These are phyloP conservation scores for Willisornis vidua DNA, from an alignment of 2,113 vertebrate species.

Conservation along the genomic window DNA sequence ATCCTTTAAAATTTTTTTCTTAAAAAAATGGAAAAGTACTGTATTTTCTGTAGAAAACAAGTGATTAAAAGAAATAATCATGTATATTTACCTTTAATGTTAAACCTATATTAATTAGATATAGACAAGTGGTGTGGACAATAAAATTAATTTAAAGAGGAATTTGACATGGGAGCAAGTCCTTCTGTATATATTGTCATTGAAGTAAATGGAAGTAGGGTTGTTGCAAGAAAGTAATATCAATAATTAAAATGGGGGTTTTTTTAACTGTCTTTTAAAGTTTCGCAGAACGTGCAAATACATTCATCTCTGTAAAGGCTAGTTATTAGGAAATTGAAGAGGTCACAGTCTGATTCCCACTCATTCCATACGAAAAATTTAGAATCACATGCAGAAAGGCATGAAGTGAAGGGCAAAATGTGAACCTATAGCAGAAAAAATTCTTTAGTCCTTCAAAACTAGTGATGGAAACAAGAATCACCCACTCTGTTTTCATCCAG, in stretches of 20 bases:
- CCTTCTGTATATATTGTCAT: not conserved
- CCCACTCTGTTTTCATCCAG: not conserved
- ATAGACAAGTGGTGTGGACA: not conserved
- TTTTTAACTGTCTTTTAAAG: not conserved
- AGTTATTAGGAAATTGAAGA: not conserved
- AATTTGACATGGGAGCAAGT: not conserved
- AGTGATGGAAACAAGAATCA: not conserved
- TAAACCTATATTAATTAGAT: not conserved
- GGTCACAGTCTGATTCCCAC: not conserved
- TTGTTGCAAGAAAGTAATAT: not conserved
- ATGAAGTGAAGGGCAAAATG: not conserved
- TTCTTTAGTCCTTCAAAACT: not conserved
- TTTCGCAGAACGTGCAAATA: not conserved
- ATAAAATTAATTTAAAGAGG: not conserved
- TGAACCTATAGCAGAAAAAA: not conserved
- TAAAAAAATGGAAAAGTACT: no score
- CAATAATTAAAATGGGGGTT: rapidly evolving
- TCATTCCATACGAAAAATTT: not conserved
- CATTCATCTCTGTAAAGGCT: not conserved
- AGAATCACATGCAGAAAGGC: not conserved
- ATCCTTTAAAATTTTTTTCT: not conserved
- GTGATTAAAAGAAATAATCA: not conserved
- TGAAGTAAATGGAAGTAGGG: not conserved
- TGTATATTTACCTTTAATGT: not conserved
- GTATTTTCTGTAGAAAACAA: not conserved